Base-by-base conservation (phyloP, 2,888 invertebrate species). In the Drosophila nr. perissopoda region DNA sequence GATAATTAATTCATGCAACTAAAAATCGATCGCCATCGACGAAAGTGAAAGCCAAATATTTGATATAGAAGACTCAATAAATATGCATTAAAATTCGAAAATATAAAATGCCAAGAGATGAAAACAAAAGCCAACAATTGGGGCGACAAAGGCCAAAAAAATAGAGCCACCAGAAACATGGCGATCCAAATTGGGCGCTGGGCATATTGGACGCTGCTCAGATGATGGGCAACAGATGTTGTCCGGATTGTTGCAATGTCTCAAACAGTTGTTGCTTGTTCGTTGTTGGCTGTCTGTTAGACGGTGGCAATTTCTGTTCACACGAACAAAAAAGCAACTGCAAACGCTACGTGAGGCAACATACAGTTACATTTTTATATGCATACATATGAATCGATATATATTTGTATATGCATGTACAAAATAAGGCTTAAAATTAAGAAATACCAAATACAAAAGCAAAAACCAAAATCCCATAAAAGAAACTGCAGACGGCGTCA, bases 291-390 rank as follows among this genome's bases (percentile, higher is more conserved):
- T 64, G 72, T 59, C 83, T 67, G 76, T 69, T 54, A 64, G 82
- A 64, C 64, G 68, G 69, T 75, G 71, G 74, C 76, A 80, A 74
- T 82, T 82, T 72, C 73, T 75, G 83, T 80, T 86, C 88, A 88
- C 85, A 85, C 83, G 87, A 88, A 78, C 77, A 70, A 78, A 73
- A 78, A 69, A 54, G 66, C 82, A 80, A 87, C 86, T 81, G 76
- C 78, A 73, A 69, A 56, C 62, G 61, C 74, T 81, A 81, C 76
- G 76, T 82, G 69, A 73, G 76, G 36, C 76, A 76, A 76, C 69
- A 76, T 58, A 72, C 62, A 76, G 56, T 51, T 63, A 68, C 36
- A 48, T 45, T 49, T 53, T 29, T 58, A 27, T 51, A 36, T 54
- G 59, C 48, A 48, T n/a, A 54, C 45, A 42, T 42, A 21, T 42